A percentile compares a stretch with the other conserved stretches of the same genome.
Conservation (phyloP, 2,888 invertebrate genomes). For the Phragmatobia fuliginosa region DNA sequence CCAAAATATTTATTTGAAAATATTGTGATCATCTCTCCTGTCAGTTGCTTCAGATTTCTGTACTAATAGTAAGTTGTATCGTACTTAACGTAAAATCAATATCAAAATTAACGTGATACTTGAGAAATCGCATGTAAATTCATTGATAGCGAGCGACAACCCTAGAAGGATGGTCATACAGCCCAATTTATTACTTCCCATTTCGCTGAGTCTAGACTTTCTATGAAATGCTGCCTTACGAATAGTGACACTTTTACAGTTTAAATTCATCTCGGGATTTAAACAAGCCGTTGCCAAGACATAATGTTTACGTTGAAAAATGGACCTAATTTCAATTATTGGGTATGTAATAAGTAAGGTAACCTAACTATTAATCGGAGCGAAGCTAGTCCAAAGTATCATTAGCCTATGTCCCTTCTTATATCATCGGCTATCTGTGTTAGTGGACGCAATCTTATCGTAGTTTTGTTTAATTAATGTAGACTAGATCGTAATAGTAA, state of each 20-base stretch:
- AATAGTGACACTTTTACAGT: conserved; percentile 26
- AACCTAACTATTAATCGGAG: too few species aligned
- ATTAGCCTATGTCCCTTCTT: too few species aligned
- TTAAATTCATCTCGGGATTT: conserved; percentile 18
- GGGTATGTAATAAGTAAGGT: not conserved
- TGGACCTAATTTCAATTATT: not conserved
- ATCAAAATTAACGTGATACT: not conserved
- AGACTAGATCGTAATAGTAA: too few species aligned
- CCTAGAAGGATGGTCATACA: conserved; percentile 38
- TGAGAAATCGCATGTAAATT: not conserved
- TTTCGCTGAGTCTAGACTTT: conserved; percentile 46
- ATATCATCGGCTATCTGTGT: too few species aligned
- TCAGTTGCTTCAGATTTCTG: not conserved
- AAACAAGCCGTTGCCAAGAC: conserved; percentile 13
- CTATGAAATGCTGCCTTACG: conserved; percentile 44
- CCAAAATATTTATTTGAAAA: too few species aligned
- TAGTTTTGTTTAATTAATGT: too few species aligned
- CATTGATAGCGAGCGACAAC: conserved; percentile 21
- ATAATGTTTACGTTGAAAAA: conserved; percentile 5
- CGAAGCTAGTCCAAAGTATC: too few species aligned
- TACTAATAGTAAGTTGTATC: not conserved
- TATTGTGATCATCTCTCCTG: too few species aligned
- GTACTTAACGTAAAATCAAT: not conserved
- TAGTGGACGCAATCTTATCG: too few species aligned
- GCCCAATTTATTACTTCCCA: conserved; percentile 41